These are phyloP conservation scores for Pholis gunnellus DNA, from an alignment of 2,113 vertebrate species.

Conservation along the genomic window DNA sequence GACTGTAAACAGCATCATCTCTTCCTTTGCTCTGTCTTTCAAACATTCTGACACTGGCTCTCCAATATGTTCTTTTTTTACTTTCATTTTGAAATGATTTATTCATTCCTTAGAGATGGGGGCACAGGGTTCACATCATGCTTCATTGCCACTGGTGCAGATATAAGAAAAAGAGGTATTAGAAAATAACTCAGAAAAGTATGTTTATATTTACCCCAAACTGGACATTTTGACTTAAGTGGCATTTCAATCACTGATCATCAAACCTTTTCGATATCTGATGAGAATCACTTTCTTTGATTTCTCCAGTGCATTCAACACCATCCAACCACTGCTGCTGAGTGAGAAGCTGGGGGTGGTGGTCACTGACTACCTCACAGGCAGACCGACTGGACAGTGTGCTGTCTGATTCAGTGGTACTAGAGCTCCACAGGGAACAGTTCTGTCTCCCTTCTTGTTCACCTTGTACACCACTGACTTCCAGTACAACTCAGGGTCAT, in stretches of 20 bases:
- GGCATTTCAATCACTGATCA: not conserved
- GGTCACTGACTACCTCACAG: too few species aligned
- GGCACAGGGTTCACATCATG: not conserved
- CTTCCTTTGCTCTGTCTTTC: constrained; percentile 25
- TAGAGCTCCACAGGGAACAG: too few species aligned
- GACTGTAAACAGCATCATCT: constrained; percentile 29
- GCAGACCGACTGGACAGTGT: too few species aligned
- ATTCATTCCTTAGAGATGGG: constrained; percentile 9
- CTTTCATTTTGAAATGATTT: constrained; percentile 7
- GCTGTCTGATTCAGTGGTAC: too few species aligned
- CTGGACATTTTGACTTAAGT: not conserved
- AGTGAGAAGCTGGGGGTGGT: too few species aligned
- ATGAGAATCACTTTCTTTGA: too few species aligned
- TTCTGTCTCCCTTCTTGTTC: too few species aligned
- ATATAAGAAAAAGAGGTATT: not conserved
- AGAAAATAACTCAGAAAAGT: constrained; percentile 4
- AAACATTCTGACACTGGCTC: constrained; percentile 13
- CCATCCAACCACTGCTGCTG: too few species aligned
- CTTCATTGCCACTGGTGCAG: not conserved
- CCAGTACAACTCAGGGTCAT: too few species aligned
- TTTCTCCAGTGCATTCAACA: too few species aligned
- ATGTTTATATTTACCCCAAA: not conserved
- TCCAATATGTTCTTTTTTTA: not conserved
- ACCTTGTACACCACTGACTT: too few species aligned
- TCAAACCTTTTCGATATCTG: not conserved